Base-by-base conservation (phyloP, 2,113 vertebrate species). In the Carassius gibelio region DNA sequence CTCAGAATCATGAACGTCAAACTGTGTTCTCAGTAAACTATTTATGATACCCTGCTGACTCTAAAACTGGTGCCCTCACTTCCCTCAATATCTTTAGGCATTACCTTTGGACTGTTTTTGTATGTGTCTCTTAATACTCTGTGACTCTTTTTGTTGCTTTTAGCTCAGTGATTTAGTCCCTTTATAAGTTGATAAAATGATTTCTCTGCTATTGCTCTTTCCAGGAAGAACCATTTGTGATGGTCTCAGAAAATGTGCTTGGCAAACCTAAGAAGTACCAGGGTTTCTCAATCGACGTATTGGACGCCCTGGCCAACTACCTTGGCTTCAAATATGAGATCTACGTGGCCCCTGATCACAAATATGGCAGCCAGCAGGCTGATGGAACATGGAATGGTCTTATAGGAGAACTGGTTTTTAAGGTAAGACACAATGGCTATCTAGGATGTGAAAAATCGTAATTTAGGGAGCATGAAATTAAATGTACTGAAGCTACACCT, bases 201-300 rank as follows among this genome's bases (percentile, higher is more conserved):
- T 82, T 71, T 57, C 48, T 87, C 85, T 85, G 68, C 75, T 34
- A 76, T 80, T 78, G 85, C 85, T 75, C 76, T 75, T 90, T 95
- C 10, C 89, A 99, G 98, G 98, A 99, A 94, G 98, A 99, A 90
- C 98, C 98, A 14, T 99, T 99, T 87, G 98, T 99, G 81, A 99
- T 99, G 98, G 97, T 99, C 75, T 99, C 98, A 15, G 98, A 99
- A 93, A 99, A 99, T 71, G 97, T 99, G 69, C 89, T 99, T 90
- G 98, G 98, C 52, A 99, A 99, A 89, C 98, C 98, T 0, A 99
- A 99, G 94, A 99, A 99, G 91, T 99, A 99, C 90, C 97, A 98
- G 81, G 98, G 98, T 50, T 99, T 96, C 90, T 99, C 98, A 80
- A 99, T 99, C 17, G 98, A 99, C 0, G 97, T 99, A 61, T 92